Base-by-base conservation (phyloP, 2,888 invertebrate species). In the Blastobasis lacticolella region DNA sequence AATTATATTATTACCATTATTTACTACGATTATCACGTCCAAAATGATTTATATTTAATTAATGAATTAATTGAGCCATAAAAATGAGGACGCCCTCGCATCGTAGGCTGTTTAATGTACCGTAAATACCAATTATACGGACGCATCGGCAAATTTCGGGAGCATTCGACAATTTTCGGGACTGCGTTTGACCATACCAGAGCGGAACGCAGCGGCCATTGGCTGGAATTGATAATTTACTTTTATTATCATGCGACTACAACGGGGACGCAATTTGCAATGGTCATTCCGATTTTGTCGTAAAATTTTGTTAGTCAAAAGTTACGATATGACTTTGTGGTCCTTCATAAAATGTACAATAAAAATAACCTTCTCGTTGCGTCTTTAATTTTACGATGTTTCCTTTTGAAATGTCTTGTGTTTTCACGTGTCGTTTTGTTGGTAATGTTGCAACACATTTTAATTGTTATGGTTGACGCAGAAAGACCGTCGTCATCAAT, bases 41-140 rank as follows among this genome's bases (percentile, higher is more conserved):
- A 42, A 42, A 42, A 8, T 42, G 10, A 42, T 42, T 42, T 23
- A 23, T 23, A 40, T 9, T 40, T 9, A 40, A 45, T 45, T 36
- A 37, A n/a, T 71, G 63, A 67, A 71, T 72, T 66, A 69, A 72
- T 71, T 68, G 67, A 69, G 63, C 62, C 64, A 71, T 73, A 67
- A 74, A 68, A 66, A 73, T 73, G 68, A 71, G 73, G 73, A 70
- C 58, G 59, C 49, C 63, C 62, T 58, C 60, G 67, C 67, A 66
- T 67, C 62, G 66, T 10, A 37, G 64, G 63, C 66, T 68, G 71
- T 66, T 80, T 73, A 81, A 78, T 77, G 78, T 69, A 59, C 74
- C 82, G 81, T 85, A 82, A 86, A 86, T 85, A 85, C 81, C 82
- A 85, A 86, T 86, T 84, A 82, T 69, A 64, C 58, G 60, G 75